Conservation (phyloP, 2,797 vertebrate species). For the Catamblyrhynchus diadema region DNA sequence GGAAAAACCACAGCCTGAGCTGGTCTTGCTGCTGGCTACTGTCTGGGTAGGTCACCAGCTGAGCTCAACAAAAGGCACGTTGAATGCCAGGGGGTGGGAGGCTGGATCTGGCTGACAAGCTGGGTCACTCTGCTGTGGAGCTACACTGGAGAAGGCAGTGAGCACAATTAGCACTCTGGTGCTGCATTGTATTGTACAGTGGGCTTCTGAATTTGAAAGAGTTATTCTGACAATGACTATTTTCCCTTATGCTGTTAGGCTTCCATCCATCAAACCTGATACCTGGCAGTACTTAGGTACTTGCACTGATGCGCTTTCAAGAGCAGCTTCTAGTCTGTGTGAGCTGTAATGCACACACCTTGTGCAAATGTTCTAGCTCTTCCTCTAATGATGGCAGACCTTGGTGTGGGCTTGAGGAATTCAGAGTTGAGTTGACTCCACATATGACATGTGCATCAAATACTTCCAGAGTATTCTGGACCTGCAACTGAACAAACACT, state of each 20-base stretch:
- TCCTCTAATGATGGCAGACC: background rate
- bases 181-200: background rate
- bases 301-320: background rate
- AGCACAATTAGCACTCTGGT: background rate
- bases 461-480: background rate
- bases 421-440: background rate
- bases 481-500: background rate
- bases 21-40: background rate
- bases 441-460: background rate
- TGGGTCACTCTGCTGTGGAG: background rate
- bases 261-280: background rate
- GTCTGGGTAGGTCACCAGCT: background rate
- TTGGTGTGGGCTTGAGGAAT: background rate
- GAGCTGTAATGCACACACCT: background rate
- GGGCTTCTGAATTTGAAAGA: background rate
- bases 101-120: background rate
- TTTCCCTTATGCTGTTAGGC: background rate
- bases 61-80: background rate
- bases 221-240: background rate
- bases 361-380: background rate
- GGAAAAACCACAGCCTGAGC: background rate
- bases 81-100: background rate
- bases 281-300: background rate
- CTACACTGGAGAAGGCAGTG: accelerated
- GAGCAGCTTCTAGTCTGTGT: background rate